Evolutionary conservation across 2,797 vertebrate genomes (phyloP).

Genomic region (Agapornis canus): DNA sequence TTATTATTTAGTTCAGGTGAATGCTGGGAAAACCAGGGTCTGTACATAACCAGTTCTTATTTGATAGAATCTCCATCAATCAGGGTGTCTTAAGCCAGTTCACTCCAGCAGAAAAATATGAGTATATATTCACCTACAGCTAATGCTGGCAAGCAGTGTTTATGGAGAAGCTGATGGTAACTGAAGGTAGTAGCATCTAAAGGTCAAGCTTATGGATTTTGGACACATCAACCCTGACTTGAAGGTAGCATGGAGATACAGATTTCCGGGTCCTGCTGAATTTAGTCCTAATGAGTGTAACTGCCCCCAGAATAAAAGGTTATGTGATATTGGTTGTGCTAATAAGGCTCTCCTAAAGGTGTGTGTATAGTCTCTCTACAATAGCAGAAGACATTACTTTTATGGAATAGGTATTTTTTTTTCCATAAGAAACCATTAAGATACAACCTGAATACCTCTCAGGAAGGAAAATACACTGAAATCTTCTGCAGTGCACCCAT

Average conservation of each 20-base stretch:
- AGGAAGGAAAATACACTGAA: neutral
- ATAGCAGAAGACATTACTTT: neutral
- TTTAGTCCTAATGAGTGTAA: neutral
- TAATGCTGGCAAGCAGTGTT: neutral
- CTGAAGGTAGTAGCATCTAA: neutral
- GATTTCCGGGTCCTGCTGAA: neutral
- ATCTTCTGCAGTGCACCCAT: neutral
- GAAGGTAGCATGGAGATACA: neutral
- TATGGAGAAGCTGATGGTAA: neutral
- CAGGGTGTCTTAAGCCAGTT: neutral
- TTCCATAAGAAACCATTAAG: neutral
- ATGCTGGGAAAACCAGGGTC: neutral
- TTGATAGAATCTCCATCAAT: neutral
- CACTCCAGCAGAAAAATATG: neutral
- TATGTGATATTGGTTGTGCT: neutral
- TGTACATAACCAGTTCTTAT: neutral
- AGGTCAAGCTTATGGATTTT: neutral
- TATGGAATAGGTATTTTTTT: neutral
- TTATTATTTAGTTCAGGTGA: neutral
- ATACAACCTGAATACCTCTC: neutral
- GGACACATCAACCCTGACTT: neutral
- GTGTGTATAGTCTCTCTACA: neutral
- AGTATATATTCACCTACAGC: neutral
- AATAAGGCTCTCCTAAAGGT: neutral
- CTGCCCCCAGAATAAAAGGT: neutral